Evolutionary conservation across 2,888 invertebrate genomes (phyloP).

Genomic region (Polylopha cassiicola): DNA sequence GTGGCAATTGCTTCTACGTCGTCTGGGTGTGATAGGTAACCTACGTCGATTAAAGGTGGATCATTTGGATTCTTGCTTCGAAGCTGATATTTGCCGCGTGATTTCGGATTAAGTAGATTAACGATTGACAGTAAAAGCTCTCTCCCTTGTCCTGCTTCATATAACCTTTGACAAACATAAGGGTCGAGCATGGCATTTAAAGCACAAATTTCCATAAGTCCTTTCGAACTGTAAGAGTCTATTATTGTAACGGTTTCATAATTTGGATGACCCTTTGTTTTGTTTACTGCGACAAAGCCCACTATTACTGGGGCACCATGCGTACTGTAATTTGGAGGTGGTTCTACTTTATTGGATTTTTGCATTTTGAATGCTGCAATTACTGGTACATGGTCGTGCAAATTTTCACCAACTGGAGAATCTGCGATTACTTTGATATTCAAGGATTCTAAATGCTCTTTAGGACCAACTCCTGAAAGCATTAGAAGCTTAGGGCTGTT

Average conservation of each 20-base stretch:
- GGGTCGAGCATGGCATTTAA: conserved; percentile 28
- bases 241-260: conserved; percentile 37
- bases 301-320: conserved; percentile 24
- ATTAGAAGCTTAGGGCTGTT: conserved; percentile 55
- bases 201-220: conserved; percentile 25
- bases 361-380: not conserved
- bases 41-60: conserved; percentile 75
- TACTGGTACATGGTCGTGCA: conserved; percentile 50
- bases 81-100: conserved; percentile 72
- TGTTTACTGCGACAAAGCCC: conserved; percentile 73
- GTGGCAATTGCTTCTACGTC: conserved; percentile 63
- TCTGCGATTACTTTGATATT: conserved; percentile 42
- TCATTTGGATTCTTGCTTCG: conserved; percentile 69
- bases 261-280: conserved; percentile 61
- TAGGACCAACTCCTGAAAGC: conserved; percentile 59
- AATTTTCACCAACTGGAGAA: conserved; percentile 53
- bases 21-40: conserved; percentile 71
- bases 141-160: conserved; percentile 25
- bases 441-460: conserved; percentile 35
- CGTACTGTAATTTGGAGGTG: not conserved
- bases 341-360: conserved; percentile 19
- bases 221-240: conserved; percentile 25
- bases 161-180: conserved; percentile 30
- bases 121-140: conserved; percentile 26
- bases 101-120: conserved; percentile 54